These are phyloP conservation scores for Oligia latruncula DNA, from an alignment of 2,888 invertebrate genomes.

Conservation along the genomic window DNA sequence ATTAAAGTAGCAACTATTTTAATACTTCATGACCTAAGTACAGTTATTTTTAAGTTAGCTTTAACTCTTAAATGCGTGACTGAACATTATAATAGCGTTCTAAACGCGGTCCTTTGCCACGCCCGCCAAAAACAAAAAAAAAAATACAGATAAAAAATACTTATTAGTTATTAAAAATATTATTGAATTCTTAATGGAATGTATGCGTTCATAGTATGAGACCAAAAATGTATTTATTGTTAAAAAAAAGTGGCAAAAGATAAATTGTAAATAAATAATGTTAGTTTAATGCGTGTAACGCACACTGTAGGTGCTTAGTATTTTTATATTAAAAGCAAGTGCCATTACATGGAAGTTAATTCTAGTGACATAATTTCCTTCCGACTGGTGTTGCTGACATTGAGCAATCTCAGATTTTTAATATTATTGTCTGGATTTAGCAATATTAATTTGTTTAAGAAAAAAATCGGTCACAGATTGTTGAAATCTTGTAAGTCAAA, in stretches of 20 bases:
- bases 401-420: slow-evolving; percentile 74
- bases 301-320: slow-evolving; percentile 78
- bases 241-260: slow-evolving; percentile 75
- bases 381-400: slow-evolving; percentile 76
- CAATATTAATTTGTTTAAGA: slow-evolving; percentile 62
- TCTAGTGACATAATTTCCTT: slow-evolving; percentile 75
- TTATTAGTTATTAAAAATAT: slow-evolving; percentile 55
- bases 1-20: slow-evolving; percentile 32
- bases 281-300: slow-evolving; percentile 82
- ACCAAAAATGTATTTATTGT: slow-evolving; percentile 71
- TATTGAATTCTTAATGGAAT: slow-evolving; percentile 76
- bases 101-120: slow-evolving; percentile 82
- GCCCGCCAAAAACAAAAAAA: slow-evolving; percentile 65
- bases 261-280: slow-evolving; percentile 80
- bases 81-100: slow-evolving; percentile 81
- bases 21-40: slow-evolving; percentile 33
- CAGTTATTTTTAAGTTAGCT: slow-evolving; percentile 47
- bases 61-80: slow-evolving; percentile 74
- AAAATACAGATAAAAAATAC: slow-evolving; percentile 56
- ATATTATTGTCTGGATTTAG: slow-evolving; percentile 61
- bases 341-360: slow-evolving; percentile 81
- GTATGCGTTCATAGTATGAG: slow-evolving; percentile 68
- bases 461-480: slow-evolving; percentile 65
- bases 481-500: slow-evolving; percentile 56
- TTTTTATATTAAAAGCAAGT: slow-evolving; percentile 78